Percentiles rank a stretch among this genome's conserved stretches.
These are phyloP conservation scores for Crambe crambe DNA, from an alignment of 37 sponge, comb jelly and placozoan genomes.

Conservation along the genomic window DNA sequence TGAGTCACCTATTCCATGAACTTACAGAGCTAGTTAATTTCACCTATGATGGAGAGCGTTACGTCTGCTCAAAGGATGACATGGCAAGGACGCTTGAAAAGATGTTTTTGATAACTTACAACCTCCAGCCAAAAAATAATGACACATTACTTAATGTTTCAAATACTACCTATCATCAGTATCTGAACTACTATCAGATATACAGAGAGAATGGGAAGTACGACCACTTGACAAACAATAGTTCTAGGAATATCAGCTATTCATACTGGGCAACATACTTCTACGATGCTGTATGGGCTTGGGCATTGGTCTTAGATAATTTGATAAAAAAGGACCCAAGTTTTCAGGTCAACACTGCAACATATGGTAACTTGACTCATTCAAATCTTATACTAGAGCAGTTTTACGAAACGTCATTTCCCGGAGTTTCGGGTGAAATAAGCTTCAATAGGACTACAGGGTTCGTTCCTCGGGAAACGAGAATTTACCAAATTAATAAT, in stretches of 20 bases:
- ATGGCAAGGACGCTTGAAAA: not conserved
- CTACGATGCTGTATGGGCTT: slow-evolving; percentile 34
- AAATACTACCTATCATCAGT: not conserved
- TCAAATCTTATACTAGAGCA: slow-evolving; percentile 3
- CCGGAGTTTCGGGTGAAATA: slow-evolving; percentile 12
- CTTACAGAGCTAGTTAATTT: not conserved
- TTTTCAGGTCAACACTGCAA: not conserved
- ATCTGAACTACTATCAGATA: not conserved
- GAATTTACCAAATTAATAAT: not conserved
- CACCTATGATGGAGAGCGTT: not conserved
- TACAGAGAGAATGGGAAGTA: not conserved
- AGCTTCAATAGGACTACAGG: not conserved
- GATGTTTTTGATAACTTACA: not conserved
- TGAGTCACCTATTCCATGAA: not conserved
- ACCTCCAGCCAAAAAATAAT: not conserved
- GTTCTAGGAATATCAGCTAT: not conserved
- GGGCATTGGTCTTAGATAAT: slow-evolving; percentile 23
- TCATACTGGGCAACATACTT: slow-evolving; percentile 13
- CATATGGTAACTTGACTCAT: not conserved
- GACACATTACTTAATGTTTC: not conserved
- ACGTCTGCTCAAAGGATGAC: slow-evolving; percentile 1
- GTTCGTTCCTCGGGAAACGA: too few species aligned
- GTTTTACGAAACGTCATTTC: slow-evolving; percentile 8
- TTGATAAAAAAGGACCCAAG: not conserved
- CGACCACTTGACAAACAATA: not conserved